Evolutionary conservation across 2,888 invertebrate genomes (phyloP), one percentile per base, ranked within the genome.

Genomic region (Drosophila pullipes): DNA sequence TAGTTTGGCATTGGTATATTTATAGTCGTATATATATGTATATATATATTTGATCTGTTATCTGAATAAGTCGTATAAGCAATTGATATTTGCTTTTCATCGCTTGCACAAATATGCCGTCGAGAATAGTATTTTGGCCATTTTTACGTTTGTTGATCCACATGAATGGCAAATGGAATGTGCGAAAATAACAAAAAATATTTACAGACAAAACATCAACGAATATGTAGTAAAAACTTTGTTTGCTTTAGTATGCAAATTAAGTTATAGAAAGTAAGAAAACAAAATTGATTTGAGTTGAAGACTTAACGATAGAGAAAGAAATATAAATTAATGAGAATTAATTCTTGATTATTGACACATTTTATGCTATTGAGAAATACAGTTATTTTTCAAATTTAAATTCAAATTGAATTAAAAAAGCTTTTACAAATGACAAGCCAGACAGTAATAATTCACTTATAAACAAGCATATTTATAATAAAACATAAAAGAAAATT

Each of bases 41-140:
- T 78, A 63, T 41, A 2, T 31, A 31, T 31, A 31, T 30, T 31
- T 49, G 50, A 41, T 50, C 28, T 62, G 67, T 63, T 18, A 70
- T 71, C 74, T 74, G 44, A 30, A 11, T 61, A 66, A 68, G n/a
- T 53, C 31, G 52, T 58, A 69, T 70, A 82, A 82, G 69, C 63
- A 58, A 16, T 9, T 53, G 47, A 65, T 85, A 74, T 84, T 90
- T 90, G 70, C 58, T 76, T 76, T 69, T 69, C 80, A 73, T 85
- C 76, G 82, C 74, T 78, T 70, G 88, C 80, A 64, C 83, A 90
- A 90, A 90, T 69, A 83, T 70, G 74, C 60, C 63, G n/a, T 31
- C 39, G 33, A 33, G 73, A 57, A 53, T 72, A 64, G 65, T 50
- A 57, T 62, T 78, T 73, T n/a, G 16, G 47, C 18, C 37, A 35